Evolutionary conservation across 2,888 invertebrate genomes (phyloP).

Genomic region (Tyria jacobaeae): DNA sequence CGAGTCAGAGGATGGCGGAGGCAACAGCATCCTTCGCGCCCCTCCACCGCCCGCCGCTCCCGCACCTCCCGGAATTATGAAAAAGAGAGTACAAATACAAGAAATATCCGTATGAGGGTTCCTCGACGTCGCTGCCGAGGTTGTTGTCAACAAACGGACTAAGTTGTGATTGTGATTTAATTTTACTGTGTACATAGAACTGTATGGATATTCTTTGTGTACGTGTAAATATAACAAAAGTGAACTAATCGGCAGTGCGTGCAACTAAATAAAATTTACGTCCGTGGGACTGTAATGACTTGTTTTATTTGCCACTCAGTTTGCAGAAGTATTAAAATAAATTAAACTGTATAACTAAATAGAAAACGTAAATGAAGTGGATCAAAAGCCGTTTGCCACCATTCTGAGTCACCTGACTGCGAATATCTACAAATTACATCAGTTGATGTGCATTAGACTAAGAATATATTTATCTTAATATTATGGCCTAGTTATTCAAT

Average conservation of each 20-base stretch:
- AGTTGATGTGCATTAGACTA: constrained; percentile 16
- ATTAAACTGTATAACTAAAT: too few relatives aligned
- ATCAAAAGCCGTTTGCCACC: too few relatives aligned
- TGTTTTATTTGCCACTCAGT: constrained; percentile 54
- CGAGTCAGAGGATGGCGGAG: constrained; percentile 75
- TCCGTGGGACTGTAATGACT: constrained; percentile 53
- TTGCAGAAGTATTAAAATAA: constrained; percentile 53
- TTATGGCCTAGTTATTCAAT: constrained; percentile 44
- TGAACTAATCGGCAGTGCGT: constrained; percentile 43
- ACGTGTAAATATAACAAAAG: constrained; percentile 56
- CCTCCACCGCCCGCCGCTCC: constrained; percentile 80
- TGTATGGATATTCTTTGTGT: constrained; percentile 27
- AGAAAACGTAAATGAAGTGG: too few relatives aligned
- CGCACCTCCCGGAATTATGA: constrained; percentile 91
- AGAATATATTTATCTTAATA: constrained; percentile 21
- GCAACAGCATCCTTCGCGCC: constrained; percentile 81
- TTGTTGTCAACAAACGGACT: constrained; percentile 81
- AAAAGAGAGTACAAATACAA: constrained; percentile 96
- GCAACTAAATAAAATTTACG: constrained; percentile 49
- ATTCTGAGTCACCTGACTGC: constrained; percentile 33
- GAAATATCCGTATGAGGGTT: constrained; percentile 94
- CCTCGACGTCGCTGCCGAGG: constrained; percentile 73
- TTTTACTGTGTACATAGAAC: constrained; percentile 54
- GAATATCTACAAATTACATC: constrained; percentile 11
- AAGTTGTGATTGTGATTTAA: constrained; percentile 69